These are phyloP conservation scores for Vultur gryphus DNA, from an alignment of 2,797 vertebrate genomes.

Conservation along the genomic window DNA sequence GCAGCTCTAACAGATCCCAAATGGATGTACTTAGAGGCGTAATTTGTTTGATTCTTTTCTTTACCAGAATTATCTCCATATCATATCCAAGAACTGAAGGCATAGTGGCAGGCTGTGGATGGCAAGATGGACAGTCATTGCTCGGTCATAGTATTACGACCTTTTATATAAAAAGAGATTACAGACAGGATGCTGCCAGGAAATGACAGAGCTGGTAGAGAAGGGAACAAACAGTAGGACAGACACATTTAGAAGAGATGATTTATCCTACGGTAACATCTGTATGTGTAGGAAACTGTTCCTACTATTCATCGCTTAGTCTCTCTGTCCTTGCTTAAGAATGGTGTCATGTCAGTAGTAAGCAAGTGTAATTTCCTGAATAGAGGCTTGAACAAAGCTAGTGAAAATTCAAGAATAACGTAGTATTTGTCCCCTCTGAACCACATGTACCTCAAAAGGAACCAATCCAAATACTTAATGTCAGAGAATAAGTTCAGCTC, in stretches of 20 bases:
- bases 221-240: not conserved
- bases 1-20: not conserved
- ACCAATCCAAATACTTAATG: not conserved
- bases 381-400: not conserved
- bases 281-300: not conserved
- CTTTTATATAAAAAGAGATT: slow-evolving; percentile 1
- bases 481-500: not conserved
- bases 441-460: not conserved
- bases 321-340: not conserved
- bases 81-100: slow-evolving; percentile 5
- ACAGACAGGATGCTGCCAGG: not conserved
- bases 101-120: not conserved
- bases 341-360: not conserved
- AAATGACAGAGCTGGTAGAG: slow-evolving; percentile 1
- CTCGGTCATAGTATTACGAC: not conserved
- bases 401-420: not conserved
- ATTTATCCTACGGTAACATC: not conserved
- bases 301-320: not conserved
- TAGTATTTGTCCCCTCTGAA: not conserved
- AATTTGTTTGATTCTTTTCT: not conserved
- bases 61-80: slow-evolving; percentile 13
- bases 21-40: not conserved
- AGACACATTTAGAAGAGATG: not conserved
- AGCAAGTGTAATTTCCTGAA: not conserved
- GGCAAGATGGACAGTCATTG: slow-evolving; percentile 42